A percentile compares a stretch with the other conserved stretches of the same genome.
These are phyloP conservation scores for Drosophila seclusa DNA, from an alignment of 2,888 invertebrate species.

Conservation along the genomic window DNA sequence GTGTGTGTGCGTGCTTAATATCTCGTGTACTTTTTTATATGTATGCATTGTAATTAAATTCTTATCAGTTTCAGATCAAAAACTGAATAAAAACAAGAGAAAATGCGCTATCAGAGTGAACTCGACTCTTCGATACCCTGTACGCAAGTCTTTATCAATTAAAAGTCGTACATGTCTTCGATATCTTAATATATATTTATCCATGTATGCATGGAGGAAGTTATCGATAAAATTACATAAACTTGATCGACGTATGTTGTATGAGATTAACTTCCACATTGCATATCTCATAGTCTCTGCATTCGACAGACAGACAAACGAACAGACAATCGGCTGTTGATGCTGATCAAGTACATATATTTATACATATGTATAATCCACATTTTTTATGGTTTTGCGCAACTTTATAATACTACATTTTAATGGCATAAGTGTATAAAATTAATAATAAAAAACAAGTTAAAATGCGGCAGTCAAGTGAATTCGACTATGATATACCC, in stretches of 20 bases:
- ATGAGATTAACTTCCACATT: background rate
- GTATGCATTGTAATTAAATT: slow-evolving; percentile 78
- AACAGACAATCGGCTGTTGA: no score
- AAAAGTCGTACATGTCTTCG: background rate
- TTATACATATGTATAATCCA: background rate
- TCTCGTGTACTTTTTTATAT: slow-evolving; percentile 70
- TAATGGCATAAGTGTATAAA: background rate
- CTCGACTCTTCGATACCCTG: background rate
- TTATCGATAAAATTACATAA: background rate
- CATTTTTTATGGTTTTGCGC: background rate
- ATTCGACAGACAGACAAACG: background rate
- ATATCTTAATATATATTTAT: background rate
- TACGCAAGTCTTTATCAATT: background rate
- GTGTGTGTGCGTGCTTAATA: slow-evolving; percentile 63
- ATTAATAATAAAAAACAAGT: background rate
- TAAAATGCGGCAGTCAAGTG: background rate
- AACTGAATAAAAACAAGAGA: slow-evolving; percentile 27
- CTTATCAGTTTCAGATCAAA: slow-evolving; percentile 70
- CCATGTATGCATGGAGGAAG: background rate
- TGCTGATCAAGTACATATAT: background rate
- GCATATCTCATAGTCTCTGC: background rate
- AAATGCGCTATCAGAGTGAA: background rate
- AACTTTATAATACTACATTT: background rate
- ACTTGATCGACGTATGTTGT: background rate
- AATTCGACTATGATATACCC: background rate